Evolutionary conservation across 2,888 invertebrate species (phyloP).

Genomic region (Glyphotaelius pellucidus): DNA sequence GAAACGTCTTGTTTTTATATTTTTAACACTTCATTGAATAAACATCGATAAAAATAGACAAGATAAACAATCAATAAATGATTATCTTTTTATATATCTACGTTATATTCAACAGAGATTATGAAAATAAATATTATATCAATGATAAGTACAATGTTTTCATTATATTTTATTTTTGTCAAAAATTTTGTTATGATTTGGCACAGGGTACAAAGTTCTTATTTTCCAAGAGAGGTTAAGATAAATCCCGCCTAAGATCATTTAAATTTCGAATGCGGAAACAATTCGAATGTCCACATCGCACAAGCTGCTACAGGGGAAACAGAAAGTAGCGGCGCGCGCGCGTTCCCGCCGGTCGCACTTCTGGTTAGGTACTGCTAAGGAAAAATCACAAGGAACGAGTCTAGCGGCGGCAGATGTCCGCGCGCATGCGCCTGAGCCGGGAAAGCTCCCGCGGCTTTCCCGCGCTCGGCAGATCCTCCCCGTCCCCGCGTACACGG

Average conservation of each 20-base stretch:
- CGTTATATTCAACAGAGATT: background rate
- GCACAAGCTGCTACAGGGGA: background rate
- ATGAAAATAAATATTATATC: background rate
- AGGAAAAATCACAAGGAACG: background rate
- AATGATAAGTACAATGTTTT: background rate
- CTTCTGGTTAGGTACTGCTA: constrained; percentile 2
- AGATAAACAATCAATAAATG: background rate
- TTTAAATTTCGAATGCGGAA: constrained; percentile 30
- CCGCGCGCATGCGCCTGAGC: constrained; percentile 23
- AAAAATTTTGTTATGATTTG: background rate
- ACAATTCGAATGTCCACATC: constrained; percentile 22
- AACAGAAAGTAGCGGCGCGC: constrained; percentile 11
- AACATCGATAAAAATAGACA: background rate
- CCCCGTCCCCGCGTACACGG: background rate
- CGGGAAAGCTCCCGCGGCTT: constrained; percentile 38
- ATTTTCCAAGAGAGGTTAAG: background rate
- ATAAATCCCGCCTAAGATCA: background rate
- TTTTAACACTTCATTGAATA: background rate
- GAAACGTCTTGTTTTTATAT: background rate
- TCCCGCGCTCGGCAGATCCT: constrained; percentile 35
- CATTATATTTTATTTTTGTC: background rate
- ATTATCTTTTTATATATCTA: background rate
- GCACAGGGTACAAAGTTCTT: background rate
- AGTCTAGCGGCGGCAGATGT: background rate
- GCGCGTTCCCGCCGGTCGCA: constrained; percentile 23